Percentiles rank a stretch among this genome's conserved stretches.
Conservation (phyloP, 2,888 invertebrate species). For the Polylopha cassiicola region DNA sequence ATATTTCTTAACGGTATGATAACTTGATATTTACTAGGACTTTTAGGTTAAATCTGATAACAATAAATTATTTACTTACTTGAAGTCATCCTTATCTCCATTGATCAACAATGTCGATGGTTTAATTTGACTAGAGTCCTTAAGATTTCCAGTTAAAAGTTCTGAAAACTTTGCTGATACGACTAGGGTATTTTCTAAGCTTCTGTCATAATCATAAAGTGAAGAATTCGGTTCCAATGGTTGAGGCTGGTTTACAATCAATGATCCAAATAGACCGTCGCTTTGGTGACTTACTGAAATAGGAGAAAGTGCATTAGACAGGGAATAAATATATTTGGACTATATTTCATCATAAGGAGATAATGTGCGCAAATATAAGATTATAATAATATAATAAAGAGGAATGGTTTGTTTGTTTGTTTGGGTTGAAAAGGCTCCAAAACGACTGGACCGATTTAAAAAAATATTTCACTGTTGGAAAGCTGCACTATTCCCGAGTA, state of each 20-base stretch:
- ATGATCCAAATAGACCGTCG: slow-evolving; percentile 77
- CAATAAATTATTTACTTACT: slow-evolving; percentile 41
- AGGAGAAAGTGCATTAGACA: slow-evolving; percentile 3
- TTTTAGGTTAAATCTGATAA: background rate
- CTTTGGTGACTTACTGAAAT: slow-evolving; percentile 76
- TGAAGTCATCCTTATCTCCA: slow-evolving; percentile 46
- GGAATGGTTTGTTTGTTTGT: too few relatives aligned
- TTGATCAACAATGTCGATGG: slow-evolving; percentile 59
- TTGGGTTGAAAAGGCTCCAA: too few relatives aligned
- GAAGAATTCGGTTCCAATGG: slow-evolving; percentile 57
- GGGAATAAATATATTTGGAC: slow-evolving; percentile 1
- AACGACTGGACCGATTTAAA: too few relatives aligned
- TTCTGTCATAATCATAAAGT: slow-evolving; percentile 64
- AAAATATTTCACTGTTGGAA: too few relatives aligned
- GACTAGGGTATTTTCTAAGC: slow-evolving; percentile 63
- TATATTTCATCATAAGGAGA: too few relatives aligned
- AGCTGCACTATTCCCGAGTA: too few relatives aligned
- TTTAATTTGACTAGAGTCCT: slow-evolving; percentile 47
- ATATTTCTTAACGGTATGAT: too few relatives aligned
- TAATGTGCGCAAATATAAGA: too few relatives aligned
- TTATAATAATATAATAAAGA: too few relatives aligned
- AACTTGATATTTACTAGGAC: background rate
- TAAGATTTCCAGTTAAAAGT: slow-evolving; percentile 73
- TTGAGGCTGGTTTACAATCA: slow-evolving; percentile 74
- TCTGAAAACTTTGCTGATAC: slow-evolving; percentile 72